Conservation (phyloP, 2,888 invertebrate species). For the Ormyrus nitidulus region DNA sequence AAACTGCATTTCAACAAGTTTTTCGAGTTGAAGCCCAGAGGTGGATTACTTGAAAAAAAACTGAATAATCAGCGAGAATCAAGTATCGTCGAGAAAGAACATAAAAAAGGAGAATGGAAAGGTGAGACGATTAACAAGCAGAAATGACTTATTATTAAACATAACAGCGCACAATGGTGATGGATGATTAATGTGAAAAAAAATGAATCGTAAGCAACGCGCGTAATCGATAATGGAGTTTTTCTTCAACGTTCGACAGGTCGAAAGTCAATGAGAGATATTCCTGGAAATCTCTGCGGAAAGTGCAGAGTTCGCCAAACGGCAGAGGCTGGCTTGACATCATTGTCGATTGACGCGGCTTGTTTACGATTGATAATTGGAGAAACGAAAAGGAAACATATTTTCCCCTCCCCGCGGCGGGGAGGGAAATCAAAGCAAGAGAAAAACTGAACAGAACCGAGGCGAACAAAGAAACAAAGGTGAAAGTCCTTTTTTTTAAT, state of each 20-base stretch:
- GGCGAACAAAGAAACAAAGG: constrained; percentile 45
- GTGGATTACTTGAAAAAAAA: background rate
- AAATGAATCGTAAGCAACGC: constrained; percentile 49
- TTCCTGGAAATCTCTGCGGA: no score
- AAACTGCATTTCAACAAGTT: background rate
- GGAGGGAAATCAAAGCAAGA: constrained; percentile 49
- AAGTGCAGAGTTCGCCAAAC: no score
- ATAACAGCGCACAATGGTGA: constrained; percentile 55
- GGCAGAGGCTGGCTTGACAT: no score
- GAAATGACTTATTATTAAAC: constrained; percentile 54
- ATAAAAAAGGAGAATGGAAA: constrained; percentile 40
- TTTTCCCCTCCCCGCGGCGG: constrained; percentile 4
- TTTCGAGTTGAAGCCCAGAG: background rate
- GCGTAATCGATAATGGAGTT: constrained; percentile 34
- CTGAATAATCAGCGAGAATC: constrained; percentile 45
- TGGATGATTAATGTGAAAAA: constrained; percentile 18
- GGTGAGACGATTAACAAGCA: constrained; percentile 56
- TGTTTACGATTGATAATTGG: constrained; percentile 56
- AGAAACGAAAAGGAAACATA: constrained; percentile 51
- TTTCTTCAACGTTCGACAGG: no score
- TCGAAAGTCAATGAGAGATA: no score
- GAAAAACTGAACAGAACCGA: constrained; percentile 47
- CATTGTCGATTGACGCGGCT: constrained; percentile 47
- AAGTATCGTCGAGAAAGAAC: constrained; percentile 51
- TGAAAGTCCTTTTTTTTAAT: constrained; percentile 30